phyloP scores from a whole-genome alignment of 2,797 vertebrate species.

The Liparis tanakae region DNA sequence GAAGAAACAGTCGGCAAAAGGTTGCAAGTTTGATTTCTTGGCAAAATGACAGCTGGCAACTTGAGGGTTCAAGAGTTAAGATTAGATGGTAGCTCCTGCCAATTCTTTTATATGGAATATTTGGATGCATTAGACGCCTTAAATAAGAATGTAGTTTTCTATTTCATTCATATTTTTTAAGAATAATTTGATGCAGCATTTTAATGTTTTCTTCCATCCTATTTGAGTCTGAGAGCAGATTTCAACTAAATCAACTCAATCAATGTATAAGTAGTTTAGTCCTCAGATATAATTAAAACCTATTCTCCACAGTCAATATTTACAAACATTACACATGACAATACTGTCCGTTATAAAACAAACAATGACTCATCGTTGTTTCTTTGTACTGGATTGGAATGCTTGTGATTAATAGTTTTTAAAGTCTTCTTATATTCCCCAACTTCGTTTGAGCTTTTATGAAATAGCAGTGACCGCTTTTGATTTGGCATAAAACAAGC shows the following conservation, averaged over 20 bases:
- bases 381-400: not conserved
- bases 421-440: not conserved
- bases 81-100: not conserved
- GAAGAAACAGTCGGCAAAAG: not conserved
- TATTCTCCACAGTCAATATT: not conserved
- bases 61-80: not conserved
- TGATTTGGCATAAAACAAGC: slow-evolving; percentile 29
- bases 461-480: slow-evolving; percentile 25
- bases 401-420: not conserved
- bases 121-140: not conserved
- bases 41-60: too few species aligned
- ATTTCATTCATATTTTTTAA: not conserved
- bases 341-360: not conserved
- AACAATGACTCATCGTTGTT: slow-evolving; percentile 25
- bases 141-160: not conserved
- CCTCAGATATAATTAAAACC: not conserved
- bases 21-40: too few species aligned
- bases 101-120: not conserved
- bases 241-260: not conserved
- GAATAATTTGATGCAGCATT: not conserved
- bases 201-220: not conserved
- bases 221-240: not conserved
- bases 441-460: slow-evolving; percentile 25
- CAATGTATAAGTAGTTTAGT: not conserved
- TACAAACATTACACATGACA: not conserved